Base-by-base conservation (phyloP, 1,140 invertebrate species). In the Musca vetustissima region DNA sequence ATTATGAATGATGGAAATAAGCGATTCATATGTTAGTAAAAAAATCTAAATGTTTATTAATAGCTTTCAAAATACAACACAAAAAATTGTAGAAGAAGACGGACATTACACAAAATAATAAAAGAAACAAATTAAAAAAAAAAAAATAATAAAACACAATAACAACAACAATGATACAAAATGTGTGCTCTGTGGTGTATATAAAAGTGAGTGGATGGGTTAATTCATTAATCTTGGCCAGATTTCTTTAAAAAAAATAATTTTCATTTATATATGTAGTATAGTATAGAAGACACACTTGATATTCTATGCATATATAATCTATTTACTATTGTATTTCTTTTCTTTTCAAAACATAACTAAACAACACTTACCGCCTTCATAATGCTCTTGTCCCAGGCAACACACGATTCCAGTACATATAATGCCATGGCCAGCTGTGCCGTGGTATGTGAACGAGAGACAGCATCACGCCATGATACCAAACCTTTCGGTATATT, bases 311-410 rank as follows among this genome's bases (percentile, higher is more conserved):
- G 49, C 14, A 15, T 50, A 14, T 50, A 13, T 50, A 32, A 32
- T 9, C 28, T 3, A 32, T 32, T 32, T 32, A 32, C 36, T 43
- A 13, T 8, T n/a, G n/a, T n/a, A n/a, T 48, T 28, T 28, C 3
- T 28, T 28, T 28, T n/a, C n/a, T n/a, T n/a, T n/a, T 22, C 0
- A 48, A 24, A 8, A 24, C 21, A 48, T 49, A 47, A 3, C 9
- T 52, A 0, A 24, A 24, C 4, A 49, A 65, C 21, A 83, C 93
- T 90, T 88, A 97, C 94, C 85, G 96, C 96, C 89, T 98, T 97
- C 96, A 98, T 98, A 76, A 98, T 96, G 85, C 94, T 97, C 85
- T 98, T 98, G 84, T 98, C 96, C 96, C 96, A 98, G 24, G 96
- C 95, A 74, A 98, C 95, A 76, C 91, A 94, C 19, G 91, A 90